Percentiles rank a stretch among this genome's conserved stretches.
phyloP scores from a whole-genome alignment of 2,888 invertebrate species.

The Acheta domesticus region DNA sequence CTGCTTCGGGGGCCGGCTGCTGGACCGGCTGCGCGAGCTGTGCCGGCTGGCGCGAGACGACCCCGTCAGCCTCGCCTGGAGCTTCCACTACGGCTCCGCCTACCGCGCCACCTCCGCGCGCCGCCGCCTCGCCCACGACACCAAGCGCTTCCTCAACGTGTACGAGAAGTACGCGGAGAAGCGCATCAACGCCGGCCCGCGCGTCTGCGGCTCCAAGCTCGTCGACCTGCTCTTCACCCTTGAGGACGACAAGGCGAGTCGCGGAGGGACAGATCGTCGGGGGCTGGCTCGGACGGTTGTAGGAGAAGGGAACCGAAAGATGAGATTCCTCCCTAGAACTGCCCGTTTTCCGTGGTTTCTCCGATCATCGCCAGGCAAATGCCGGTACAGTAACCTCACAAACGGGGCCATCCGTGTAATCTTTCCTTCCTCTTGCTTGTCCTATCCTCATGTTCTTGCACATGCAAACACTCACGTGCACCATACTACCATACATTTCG shows the following conservation, averaged over 20 bases:
- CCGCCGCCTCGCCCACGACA: neutral
- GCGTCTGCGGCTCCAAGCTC: neutral
- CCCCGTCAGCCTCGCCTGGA: neutral
- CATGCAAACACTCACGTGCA: too few species aligned
- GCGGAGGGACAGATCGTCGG: neutral
- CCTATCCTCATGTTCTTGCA: too few species aligned
- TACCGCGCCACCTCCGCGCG: neutral
- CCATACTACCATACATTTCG: too few species aligned
- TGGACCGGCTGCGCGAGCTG: neutral
- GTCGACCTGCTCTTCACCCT: neutral
- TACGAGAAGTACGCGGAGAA: neutral
- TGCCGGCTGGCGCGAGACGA: neutral
- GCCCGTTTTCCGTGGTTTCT: too few species aligned
- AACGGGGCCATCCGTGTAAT: too few species aligned
- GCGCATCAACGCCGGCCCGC: neutral
- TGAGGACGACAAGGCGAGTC: neutral
- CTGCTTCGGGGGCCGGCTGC: neutral
- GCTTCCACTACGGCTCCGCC: neutral
- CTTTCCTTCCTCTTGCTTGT: too few species aligned
- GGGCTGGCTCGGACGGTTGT: too few species aligned
- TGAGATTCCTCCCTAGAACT: too few species aligned
- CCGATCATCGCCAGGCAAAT: too few species aligned
- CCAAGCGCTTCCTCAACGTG: conserved; percentile 1
- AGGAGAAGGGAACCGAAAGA: too few species aligned
- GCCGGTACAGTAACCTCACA: too few species aligned